Conservation (phyloP, 1,140 invertebrate species). For the Matsumurasca onukii region DNA sequence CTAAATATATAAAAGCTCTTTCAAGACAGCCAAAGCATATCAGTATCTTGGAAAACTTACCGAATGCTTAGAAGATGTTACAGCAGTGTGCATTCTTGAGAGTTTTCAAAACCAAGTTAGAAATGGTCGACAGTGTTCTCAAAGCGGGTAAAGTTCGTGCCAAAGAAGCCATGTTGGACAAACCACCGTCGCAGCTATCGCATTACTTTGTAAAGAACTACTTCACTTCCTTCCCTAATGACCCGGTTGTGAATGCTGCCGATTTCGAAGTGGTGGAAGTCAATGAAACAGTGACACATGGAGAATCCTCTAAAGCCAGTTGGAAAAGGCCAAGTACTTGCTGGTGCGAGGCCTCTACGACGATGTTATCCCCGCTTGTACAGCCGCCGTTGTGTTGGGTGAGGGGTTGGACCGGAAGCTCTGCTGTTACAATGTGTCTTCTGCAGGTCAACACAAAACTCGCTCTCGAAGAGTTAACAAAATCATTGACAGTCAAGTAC, state of each 20-base stretch:
- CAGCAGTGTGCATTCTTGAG: conserved; percentile 88
- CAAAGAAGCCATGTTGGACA: conserved; percentile 64
- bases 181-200: conserved; percentile 74
- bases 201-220: conserved; percentile 82
- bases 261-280: conserved; percentile 27
- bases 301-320: conserved; percentile 52
- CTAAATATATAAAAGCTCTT: conserved; percentile 88
- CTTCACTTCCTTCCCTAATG: conserved; percentile 80
- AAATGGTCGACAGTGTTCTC: conserved; percentile 82
- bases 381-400: conserved; percentile 70
- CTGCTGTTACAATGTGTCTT: conserved; percentile 76
- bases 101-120: conserved; percentile 79
- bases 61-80: conserved; percentile 86
- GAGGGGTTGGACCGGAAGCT: conserved; percentile 61
- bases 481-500: conserved; percentile 60
- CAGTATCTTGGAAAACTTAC: conserved; percentile 77
- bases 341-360: conserved; percentile 73
- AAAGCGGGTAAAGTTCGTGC: conserved; percentile 76
- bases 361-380: conserved; percentile 74
- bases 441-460: conserved; percentile 69
- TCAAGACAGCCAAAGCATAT: conserved; percentile 78
- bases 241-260: conserved; percentile 62
- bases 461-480: conserved; percentile 69
- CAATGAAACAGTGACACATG: neutral
- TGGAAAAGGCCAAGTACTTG: conserved; percentile 63